phyloP scores from a whole-genome alignment of 1,140 invertebrate species.

The Lasioglossum baleicum region DNA sequence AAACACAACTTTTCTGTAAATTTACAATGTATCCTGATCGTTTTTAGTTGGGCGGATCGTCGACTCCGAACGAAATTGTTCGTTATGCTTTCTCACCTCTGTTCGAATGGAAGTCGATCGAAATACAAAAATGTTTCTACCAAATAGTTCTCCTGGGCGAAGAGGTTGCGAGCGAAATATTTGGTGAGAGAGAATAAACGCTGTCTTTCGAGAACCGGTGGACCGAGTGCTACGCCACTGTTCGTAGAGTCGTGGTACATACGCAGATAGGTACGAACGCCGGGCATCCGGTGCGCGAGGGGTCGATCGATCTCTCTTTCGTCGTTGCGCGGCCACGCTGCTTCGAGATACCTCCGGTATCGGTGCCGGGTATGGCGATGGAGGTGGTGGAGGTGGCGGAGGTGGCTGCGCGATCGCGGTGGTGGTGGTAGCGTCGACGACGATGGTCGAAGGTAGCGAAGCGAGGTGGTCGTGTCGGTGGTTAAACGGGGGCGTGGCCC shows the following conservation, averaged over 20 bases:
- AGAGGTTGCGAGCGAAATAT: too few relatives aligned
- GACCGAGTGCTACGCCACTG: conserved; percentile 49
- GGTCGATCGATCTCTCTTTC: conserved; percentile 77
- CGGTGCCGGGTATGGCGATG: conserved; percentile 41
- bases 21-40: too few relatives aligned
- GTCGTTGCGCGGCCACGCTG: conserved; percentile 63
- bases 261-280: conserved; percentile 60
- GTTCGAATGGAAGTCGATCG: too few relatives aligned
- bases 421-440: conserved; percentile 51
- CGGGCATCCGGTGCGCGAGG: conserved; percentile 67
- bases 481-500: conserved; percentile 52
- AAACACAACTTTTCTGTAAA: too few relatives aligned
- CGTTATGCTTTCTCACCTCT: too few relatives aligned
- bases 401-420: conserved; percentile 36
- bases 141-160: too few relatives aligned
- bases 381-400: conserved; percentile 28
- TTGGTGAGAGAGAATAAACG: neutral
- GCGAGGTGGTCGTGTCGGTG: conserved; percentile 43
- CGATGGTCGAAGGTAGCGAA: conserved; percentile 32
- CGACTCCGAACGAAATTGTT: too few relatives aligned
- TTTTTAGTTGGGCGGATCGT: too few relatives aligned
- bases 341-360: conserved; percentile 56
- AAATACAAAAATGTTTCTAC: too few relatives aligned
- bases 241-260: conserved; percentile 46
- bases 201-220: neutral